Evolutionary conservation across 2,113 vertebrate genomes (phyloP), one percentile per base, ranked within the genome.

Genomic region (Calyptommatus sinebrachiatus): DNA sequence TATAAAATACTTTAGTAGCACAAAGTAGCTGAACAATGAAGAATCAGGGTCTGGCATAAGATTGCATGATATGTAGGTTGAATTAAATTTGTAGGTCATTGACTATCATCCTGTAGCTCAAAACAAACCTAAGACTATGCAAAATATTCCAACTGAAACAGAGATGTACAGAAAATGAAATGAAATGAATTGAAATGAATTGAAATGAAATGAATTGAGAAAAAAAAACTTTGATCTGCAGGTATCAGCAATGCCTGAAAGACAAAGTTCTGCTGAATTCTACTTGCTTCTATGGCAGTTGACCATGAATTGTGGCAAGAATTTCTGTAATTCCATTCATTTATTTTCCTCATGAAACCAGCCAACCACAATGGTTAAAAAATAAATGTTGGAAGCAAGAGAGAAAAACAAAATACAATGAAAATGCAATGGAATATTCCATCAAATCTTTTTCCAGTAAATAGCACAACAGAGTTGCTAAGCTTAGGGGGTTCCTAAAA

Each of bases 401-500:
- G 77, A 80, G 67, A 4, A 5, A 41, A 84, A 8, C 0, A 0
- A 80, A 73, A 80, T 26, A 21, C 0, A 57, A 76, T 63, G 24
- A 14, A 67, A 73, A 53, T 9, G 60, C 28, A 62, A 80, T 73
- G 5, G 8, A 78, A 16, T 46, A 45, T 41, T 84, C 46, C 7
- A 7, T 24, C 67, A 48, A 72, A 77, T 68, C 69, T 79, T 4
- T 63, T 79, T 79, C 46, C 14, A 18, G 53, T 18, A 53, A 73
- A 77, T 20, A 67, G 29, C 78, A 65, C 85, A 79, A 4, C 67
- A 71, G 12, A 84, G 29, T 66, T 81, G 76, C 77, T 73, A 7
- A 0, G 35, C 0, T 22, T 28, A 0, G 0, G 65, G 65, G 81
- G 71, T 78, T 84, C 80, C 22, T 53, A 73, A 81, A 83, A 80